Evolutionary conservation across 1,140 invertebrate species (phyloP), one percentile per base, ranked within the genome.

Genomic region (Branchinecta lindahli): DNA sequence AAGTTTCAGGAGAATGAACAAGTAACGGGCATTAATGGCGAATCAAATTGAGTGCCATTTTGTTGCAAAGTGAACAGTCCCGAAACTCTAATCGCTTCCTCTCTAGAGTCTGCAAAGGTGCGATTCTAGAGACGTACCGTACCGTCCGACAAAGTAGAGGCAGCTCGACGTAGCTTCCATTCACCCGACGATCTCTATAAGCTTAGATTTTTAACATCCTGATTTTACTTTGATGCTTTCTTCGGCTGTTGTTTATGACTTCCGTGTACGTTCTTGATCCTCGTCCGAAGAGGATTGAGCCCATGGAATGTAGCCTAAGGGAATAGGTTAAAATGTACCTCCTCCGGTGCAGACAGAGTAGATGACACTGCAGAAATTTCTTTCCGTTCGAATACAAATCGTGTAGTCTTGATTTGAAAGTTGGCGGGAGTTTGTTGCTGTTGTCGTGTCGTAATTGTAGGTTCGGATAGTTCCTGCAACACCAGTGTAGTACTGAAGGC

Each of bases 331-430:
- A 69, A 18, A 46, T 33, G 15, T 69, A 70, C 69, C n/a, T 75
- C 83, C 79, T 75, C 90, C 86, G 7, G 83, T 76, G 75, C 89
- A 91, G 8, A 85, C 82, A 45, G 85, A 86, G 74, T 92, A 92
- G 72, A 90, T 89, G 66, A 94, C 89, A 3, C 89, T 87, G 74
- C 91, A 93, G 76, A 93, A 94, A 76, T 92, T 93, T 71, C 87
- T 84, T 76, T 93, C 91, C 72, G 86, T 87, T 45, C 91, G 79
- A 20, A 93, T 84, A 76, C 91, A 94, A 68, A 91, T 86, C 70
- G 88, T 88, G 77, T 93, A 94, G 75, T 93, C 89, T 76, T 93
- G 90, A 78, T 92, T 92, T 33, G 89, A 90, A 0, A 94, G 80
- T 75, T 93, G 90, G n/a, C 89, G 79, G 18, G 52, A 61, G 18